These are phyloP conservation scores for Triplophysa yarkandensis DNA, from an alignment of 2,797 vertebrate genomes.

Conservation along the genomic window DNA sequence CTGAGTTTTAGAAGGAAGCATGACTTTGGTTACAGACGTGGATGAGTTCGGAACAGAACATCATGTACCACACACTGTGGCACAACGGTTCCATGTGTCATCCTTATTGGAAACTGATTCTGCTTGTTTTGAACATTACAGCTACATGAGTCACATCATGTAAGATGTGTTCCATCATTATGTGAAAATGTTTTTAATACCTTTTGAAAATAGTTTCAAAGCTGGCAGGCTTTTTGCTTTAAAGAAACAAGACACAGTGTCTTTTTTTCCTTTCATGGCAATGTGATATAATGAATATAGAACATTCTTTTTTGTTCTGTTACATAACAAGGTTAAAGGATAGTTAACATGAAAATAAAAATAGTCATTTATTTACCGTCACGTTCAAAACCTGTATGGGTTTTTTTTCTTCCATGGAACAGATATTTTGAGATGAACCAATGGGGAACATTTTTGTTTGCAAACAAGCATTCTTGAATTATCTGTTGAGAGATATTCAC, in stretches of 20 bases:
- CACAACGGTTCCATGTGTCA: constrained; percentile 35
- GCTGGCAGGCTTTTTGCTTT: neutral
- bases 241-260: neutral
- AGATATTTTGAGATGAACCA: too few relatives aligned
- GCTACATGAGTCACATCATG: constrained; percentile 28
- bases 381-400: too few relatives aligned
- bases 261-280: neutral
- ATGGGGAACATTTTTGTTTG: too few relatives aligned
- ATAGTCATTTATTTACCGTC: too few relatives aligned
- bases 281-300: too few relatives aligned
- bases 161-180: constrained; percentile 21
- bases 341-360: too few relatives aligned
- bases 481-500: too few relatives aligned
- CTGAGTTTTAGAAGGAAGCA: constrained; percentile 28
- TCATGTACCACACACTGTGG: constrained; percentile 14
- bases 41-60: constrained; percentile 29
- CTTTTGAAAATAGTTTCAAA: constrained; percentile 3
- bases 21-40: constrained; percentile 34
- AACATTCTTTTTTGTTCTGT: neutral
- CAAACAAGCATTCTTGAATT: too few relatives aligned
- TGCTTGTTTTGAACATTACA: constrained; percentile 34
- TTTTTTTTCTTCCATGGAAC: too few relatives aligned
- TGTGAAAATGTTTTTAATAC: constrained; percentile 23
- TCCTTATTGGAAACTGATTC: constrained; percentile 41
- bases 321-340: too few relatives aligned